Evolutionary conservation across 2,797 vertebrate genomes (phyloP).

Genomic region (Astyanax mexicanus): DNA sequence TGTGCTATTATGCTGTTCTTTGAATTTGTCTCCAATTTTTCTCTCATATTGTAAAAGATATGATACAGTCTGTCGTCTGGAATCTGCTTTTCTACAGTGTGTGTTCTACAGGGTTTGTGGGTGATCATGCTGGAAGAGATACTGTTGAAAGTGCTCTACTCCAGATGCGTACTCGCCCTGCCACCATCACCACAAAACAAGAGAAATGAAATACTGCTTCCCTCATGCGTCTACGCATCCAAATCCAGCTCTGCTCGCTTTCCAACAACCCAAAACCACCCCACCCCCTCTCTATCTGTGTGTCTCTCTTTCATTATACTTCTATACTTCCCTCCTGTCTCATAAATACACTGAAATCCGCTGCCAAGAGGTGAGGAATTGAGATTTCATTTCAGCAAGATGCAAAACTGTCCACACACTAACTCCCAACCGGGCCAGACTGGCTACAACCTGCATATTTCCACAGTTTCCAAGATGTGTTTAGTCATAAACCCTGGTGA

Average conservation of each 20-base stretch:
- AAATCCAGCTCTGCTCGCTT: conserved; percentile 26
- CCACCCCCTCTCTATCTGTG: conserved; percentile 4
- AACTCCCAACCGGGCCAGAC: conserved; percentile 66
- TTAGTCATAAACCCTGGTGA: background rate
- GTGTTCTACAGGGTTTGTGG: background rate
- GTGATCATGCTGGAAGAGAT: background rate
- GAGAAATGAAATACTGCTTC: conserved; percentile 40
- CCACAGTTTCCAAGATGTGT: conserved; percentile 1
- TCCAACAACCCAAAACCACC: conserved; percentile 18
- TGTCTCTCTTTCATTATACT: conserved; percentile 18
- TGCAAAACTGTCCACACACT: conserved; percentile 40
- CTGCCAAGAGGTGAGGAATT: conserved; percentile 69
- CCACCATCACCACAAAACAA: conserved; percentile 25
- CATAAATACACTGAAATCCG: conserved; percentile 59
- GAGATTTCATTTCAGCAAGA: conserved; percentile 73
- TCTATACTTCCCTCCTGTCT: conserved; percentile 57
- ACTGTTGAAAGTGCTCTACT: background rate
- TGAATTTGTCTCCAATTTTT: background rate
- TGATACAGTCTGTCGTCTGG: background rate
- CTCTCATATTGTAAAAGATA: background rate
- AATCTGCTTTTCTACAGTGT: background rate
- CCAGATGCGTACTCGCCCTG: background rate
- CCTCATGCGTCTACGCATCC: conserved; percentile 3
- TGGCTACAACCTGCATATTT: conserved; percentile 40
- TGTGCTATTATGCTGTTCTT: background rate